Base-by-base conservation (phyloP, 2,797 vertebrate genomes). In the Orientallactaga sibirica region DNA sequence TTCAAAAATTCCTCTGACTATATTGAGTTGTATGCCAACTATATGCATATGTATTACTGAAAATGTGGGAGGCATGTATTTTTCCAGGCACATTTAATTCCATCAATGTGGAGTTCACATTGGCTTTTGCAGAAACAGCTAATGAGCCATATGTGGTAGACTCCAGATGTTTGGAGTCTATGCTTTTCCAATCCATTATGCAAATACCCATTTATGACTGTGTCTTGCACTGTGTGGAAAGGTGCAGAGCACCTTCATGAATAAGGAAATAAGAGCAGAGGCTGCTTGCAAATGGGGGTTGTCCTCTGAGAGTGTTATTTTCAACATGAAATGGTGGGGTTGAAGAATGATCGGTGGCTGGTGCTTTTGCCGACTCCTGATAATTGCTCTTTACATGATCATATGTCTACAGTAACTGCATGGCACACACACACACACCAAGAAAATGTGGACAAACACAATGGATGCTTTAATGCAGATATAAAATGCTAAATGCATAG, bases 11-110 rank as follows among this genome's bases (percentile, higher is more conserved):
- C 41, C 84, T 89, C 76, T 88, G 95, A 92, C 66, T 78, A 12
- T 91, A 96, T 74, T 91, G 80, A 94, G 77, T 91, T 90, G 43
- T 33, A 6, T 88, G 86, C 87, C 96, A 98, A 94, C 41, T 77
- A 91, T 84, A 88, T 91, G 81, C 67, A 91, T 80, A 43, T 95
- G 84, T 85, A 85, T 41, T 94, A 77, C 82, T 91, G 95, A 97
- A 96, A 97, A 52, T 88, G 86, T 92, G 92, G 95, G 95, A 90
- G 55, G 74, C 71, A 90, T 91, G 95, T 94, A 74, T 80, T 96
- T 88, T 96, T 96, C 88, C 94, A 97, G 70, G 94, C 80, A 88
- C 71, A 93, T 96, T 93, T 96, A 89, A 92, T 97, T 76, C 48
- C 67, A 87, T 88, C 93, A 96, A 79, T 37, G 75, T 91, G 92